Base-by-base conservation (phyloP, 2,888 invertebrate genomes). In the Automeris io region DNA sequence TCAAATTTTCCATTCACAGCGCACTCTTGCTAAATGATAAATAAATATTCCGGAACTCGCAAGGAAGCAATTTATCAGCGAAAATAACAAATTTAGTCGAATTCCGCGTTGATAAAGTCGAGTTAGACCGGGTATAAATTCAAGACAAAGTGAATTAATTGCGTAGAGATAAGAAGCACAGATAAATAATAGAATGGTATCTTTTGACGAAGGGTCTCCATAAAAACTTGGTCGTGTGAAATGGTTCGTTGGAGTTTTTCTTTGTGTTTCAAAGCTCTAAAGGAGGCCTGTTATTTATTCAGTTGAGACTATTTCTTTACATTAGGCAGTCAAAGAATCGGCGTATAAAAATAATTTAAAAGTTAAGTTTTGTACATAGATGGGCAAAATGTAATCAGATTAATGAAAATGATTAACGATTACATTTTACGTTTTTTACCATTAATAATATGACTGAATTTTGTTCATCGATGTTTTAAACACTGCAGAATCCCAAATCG, bases 131-230 rank as follows among this genome's bases (percentile, higher is more conserved):
- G 40, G 54, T 61, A 57, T 49, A 46, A n/a, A 49, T 61, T 61
- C 56, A 54, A 56, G 51, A 54, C 59, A 56, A 62, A 61, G 58
- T 54, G 52, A 67, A 71, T 70, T 75, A 75, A 74, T 74, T 66
- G 60, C 57, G 48, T 38, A 38, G 47, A 68, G 73, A 74, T 72
- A 73, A 70, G 59, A 54, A 51, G 29, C 41, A 31, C 36, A 49
- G 48, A 63, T 63, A 64, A 65, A 73, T 65, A 65, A 59, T 59
- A 64, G 55, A 57, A 57, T 25, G 25, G 13, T 33, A 31, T 35
- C 35, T 41, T 41, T 29, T 16, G 16, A 22, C 25, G 33, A 25
- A 35, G 21, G 6, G 12, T 25, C 35, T 35, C 37, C 34, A 26
- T 35, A 38, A 37, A 37, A 40, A 37, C 43, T 40, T 23, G 24